A percentile compares a stretch with the other conserved stretches of the same genome.
Evolutionary conservation across 2,797 vertebrate species (phyloP).

Genomic region (Monodelphis domestica): DNA sequence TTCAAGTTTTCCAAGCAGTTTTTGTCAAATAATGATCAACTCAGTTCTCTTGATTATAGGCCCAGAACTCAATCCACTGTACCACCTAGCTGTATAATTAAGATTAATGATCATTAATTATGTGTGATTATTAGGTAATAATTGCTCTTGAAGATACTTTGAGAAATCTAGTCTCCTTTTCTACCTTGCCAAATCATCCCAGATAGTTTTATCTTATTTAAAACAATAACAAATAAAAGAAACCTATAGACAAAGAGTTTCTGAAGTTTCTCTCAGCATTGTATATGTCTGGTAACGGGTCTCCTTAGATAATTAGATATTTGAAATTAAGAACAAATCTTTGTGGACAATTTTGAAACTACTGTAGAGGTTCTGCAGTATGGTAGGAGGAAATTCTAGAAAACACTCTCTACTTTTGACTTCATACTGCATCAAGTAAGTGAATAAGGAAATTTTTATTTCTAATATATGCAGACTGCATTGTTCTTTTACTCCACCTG

Average conservation of each 20-base stretch:
- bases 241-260: neutral
- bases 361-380: too few relatives aligned
- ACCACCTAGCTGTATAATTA: too few relatives aligned
- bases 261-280: neutral
- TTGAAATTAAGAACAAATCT: neutral
- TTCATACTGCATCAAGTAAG: neutral
- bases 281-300: neutral
- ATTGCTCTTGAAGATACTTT: neutral
- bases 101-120: too few relatives aligned
- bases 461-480: neutral
- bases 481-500: neutral
- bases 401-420: neutral
- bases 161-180: neutral
- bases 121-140: neutral
- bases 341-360: neutral
- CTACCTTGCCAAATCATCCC: neutral
- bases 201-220: neutral
- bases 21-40: too few relatives aligned
- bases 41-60: too few relatives aligned
- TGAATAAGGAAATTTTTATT: rapidly evolving
- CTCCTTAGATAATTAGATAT: neutral
- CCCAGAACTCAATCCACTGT: too few relatives aligned
- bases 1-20: too few relatives aligned
- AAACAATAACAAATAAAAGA: neutral
- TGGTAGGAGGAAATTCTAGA: neutral